A percentile compares a stretch with the other conserved stretches of the same genome.
Conservation (phyloP, 2,113 vertebrate genomes). For the Azemiops feae region DNA sequence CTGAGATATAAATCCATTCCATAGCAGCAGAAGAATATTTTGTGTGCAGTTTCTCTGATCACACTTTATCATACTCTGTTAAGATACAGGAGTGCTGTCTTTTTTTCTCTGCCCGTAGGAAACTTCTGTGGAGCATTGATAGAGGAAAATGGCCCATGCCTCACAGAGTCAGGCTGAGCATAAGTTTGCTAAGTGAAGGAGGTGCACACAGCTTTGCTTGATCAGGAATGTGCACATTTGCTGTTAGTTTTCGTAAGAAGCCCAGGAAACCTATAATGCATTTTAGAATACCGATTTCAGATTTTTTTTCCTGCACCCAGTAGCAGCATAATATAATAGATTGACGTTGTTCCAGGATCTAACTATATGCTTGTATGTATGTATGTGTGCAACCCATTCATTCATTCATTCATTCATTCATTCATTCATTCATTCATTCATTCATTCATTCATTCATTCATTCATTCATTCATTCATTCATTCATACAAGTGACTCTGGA, state of each 20-base stretch:
- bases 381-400: too few species aligned
- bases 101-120: not conserved
- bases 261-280: not conserved
- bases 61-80: not conserved
- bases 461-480: not conserved
- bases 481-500: not conserved
- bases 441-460: not conserved
- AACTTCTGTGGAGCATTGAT: not conserved
- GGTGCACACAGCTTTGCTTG: not conserved
- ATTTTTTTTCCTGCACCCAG: not conserved
- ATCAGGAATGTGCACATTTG: not conserved
- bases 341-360: not conserved
- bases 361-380: not conserved
- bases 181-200: not conserved
- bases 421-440: too few species aligned
- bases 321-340: not conserved
- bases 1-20: not conserved
- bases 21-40: not conserved
- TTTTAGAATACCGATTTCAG: not conserved
- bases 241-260: not conserved
- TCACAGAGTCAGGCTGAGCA: not conserved
- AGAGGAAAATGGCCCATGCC: not conserved
- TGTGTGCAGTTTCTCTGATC: not conserved
- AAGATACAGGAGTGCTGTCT: not conserved
- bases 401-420: too few species aligned